Evolutionary conservation across 2,888 invertebrate genomes (phyloP), one percentile per base, ranked within the genome.

Genomic region (Pegoplata infirma): DNA sequence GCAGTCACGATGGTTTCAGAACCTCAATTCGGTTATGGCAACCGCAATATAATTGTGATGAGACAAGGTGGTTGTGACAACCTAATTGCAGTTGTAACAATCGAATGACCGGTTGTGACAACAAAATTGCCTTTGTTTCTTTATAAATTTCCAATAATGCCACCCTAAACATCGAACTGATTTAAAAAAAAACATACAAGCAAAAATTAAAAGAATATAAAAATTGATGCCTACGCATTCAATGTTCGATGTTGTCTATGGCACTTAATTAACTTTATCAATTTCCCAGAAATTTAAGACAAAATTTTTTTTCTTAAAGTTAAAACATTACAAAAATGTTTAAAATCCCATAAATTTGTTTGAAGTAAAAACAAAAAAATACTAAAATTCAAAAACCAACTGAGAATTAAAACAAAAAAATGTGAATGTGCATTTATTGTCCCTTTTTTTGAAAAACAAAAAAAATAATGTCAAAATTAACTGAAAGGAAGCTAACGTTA

Each of bases 181-280:
- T 7, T 7, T 21, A 51, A 71, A 21, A 14, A 16, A 14, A 36
- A 51, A 25, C 25, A 25, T 8, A 40, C 36, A 47, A 17, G 32
- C 21, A 61, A 46, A 67, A 53, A 8, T 25, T 44, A 55, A 25
- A 17, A 51, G 44, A 36, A 58, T 53, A 19, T 12, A 23, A 53
- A 61, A 76, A 25, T 23, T 63, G 67, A 58, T 67, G 75, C 79
- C 75, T 79, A 79, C 79, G 67, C 79, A 72, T 67, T 47, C 55
- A 53, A 23, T 67, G 67, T 56, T n/a, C n/a, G 61, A 44, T 69
- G 71, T 75, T 71, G 75, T 79, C 75, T 79, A 75, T 75, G 79
- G 75, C 75, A 75, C 79, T 79, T 79, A 79, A 79, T 79, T 79
- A 79, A 79, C 75, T 79, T 79, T 72, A 79, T 79, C 79, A 79